Evolutionary conservation across 2,888 invertebrate genomes (phyloP).

Genomic region (Cryptus viduatorius): DNA sequence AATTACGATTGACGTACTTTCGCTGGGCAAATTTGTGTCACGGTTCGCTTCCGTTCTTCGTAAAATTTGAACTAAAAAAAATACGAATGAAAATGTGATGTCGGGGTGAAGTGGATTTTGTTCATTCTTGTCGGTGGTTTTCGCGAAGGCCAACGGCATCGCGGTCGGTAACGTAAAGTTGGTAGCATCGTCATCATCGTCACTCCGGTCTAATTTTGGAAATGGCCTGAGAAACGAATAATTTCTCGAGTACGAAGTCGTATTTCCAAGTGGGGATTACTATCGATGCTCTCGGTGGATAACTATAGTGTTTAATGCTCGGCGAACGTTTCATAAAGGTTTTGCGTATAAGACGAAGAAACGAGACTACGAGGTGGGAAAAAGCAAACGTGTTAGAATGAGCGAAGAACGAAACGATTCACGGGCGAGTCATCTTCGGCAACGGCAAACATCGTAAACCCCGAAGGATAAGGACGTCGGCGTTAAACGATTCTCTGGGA

Average conservation of each 20-base stretch:
- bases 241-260: conserved; percentile 57
- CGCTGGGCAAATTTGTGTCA: no score
- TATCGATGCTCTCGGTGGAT: conserved; percentile 55
- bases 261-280: conserved; percentile 61
- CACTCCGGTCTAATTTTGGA: conserved; percentile 61
- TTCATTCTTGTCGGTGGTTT: not conserved
- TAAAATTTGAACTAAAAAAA: not conserved
- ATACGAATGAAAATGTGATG: not conserved
- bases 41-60: not conserved
- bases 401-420: conserved; percentile 36
- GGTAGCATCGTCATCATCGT: conserved; percentile 2
- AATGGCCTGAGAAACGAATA: conserved; percentile 61
- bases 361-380: conserved; percentile 4
- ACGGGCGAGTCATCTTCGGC: conserved; percentile 53
- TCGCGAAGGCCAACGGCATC: conserved; percentile 11
- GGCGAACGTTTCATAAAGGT: conserved; percentile 53
- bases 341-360: conserved; percentile 36
- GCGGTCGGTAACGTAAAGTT: not conserved
- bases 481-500: conserved; percentile 63
- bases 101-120: not conserved
- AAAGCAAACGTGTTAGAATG: conserved; percentile 8
- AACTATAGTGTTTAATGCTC: not conserved
- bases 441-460: conserved; percentile 72
- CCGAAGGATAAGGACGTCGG: conserved; percentile 68
- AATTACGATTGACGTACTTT: no score